phyloP scores from a whole-genome alignment of 2,797 vertebrate species.

The Nyctalus aviator region DNA sequence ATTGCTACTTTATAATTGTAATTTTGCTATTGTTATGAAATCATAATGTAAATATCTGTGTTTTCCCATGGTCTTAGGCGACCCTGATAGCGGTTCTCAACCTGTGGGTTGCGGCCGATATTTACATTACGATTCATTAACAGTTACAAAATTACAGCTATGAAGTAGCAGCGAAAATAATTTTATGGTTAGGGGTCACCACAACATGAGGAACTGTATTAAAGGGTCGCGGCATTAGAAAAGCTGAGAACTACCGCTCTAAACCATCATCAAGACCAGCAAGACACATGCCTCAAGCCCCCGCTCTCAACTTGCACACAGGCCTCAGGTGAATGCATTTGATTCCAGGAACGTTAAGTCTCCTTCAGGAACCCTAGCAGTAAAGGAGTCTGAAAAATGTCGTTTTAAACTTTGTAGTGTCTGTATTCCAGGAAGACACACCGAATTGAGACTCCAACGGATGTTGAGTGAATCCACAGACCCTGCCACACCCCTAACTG shows the following conservation, averaged over 20 bases:
- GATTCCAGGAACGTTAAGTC: background rate
- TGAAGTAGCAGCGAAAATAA: no score
- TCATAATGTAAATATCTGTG: no score
- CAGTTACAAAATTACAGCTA: no score
- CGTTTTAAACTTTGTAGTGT: slow-evolving; percentile 23
- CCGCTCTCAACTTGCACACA: slow-evolving; percentile 6
- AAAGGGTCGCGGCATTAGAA: no score
- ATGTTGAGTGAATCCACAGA: slow-evolving; percentile 1
- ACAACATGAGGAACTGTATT: no score
- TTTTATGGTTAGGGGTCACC: no score
- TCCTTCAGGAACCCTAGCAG: slow-evolving; percentile 4
- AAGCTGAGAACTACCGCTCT: background rate
- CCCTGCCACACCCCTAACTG: background rate
- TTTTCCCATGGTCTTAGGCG: no score
- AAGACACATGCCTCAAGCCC: background rate
- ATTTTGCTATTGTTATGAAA: no score
- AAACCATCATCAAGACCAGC: background rate
- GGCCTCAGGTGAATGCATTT: background rate
- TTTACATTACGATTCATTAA: no score
- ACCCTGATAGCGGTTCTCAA: no score
- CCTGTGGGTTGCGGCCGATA: no score
- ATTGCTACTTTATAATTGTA: no score
- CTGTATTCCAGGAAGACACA: background rate
- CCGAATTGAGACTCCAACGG: slow-evolving; percentile 5
- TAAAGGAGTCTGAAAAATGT: slow-evolving; percentile 26